Evolutionary conservation across 2,888 invertebrate species (phyloP), one percentile per base, ranked within the genome.

Genomic region (Drosophila anceps): DNA sequence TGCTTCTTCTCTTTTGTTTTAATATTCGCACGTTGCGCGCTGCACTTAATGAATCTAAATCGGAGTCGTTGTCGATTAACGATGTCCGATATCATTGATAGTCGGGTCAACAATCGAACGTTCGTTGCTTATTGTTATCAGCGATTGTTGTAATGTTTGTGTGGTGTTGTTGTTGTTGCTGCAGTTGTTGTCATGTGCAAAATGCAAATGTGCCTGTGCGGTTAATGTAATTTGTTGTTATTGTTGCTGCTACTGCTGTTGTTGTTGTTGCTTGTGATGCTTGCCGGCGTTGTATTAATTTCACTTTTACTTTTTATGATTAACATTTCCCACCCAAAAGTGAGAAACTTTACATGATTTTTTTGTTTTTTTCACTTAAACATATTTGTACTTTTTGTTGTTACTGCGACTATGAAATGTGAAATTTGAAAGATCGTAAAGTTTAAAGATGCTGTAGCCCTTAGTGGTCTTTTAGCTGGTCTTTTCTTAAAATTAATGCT

Each of bases 291-390:
- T 77, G 87, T 79, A 84, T 89, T 89, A 84, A 90, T 90, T 88
- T 90, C 84, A 88, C 88, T 88, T 88, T 88, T 88, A 87, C 83
- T 88, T 87, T 82, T 87, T 80, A 75, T 84, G 86, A 86, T 90
- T 86, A 79, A 82, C 82, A 90, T 85, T 87, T 87, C 90, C 90
- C 90, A 90, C 86, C 86, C 90, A 88, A 86, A 89, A 84, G 69
- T 73, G 88, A 84, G 81, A 84, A 84, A 82, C 78, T 76, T 73
- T 78, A 84, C 87, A 89, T 89, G 85, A 84, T 71, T 78, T 75
- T 75, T 70, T 76, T 48, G 46, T 60, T 62, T 74, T 79, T 76
- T 79, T 84, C 73, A 76, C 68, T 77, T 72, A 78, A 79, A 69
- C 68, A 79, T 77, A 82, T 75, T 77, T 77, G 76, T 89, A 79